Base-by-base conservation (phyloP, 2,113 vertebrate genomes). In the Salvator merianae region DNA sequence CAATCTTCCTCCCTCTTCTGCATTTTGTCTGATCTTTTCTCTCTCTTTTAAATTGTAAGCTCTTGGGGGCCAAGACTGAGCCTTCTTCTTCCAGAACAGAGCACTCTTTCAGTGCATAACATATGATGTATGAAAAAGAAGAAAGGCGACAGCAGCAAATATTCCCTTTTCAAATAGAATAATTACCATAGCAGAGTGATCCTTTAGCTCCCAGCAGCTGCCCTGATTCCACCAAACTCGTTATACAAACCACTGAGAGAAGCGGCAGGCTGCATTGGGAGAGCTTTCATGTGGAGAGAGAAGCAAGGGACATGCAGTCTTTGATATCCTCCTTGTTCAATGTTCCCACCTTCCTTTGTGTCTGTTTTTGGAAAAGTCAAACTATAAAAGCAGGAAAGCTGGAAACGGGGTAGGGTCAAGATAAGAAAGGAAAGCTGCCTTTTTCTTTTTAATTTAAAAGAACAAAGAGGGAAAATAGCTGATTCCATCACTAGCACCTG, bases 211-310 rank as follows among this genome's bases (percentile, higher is more conserved):
- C 89, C 91, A 87, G 85, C 77, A 95, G 75, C 86, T 88, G 90
- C 87, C 90, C 93, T 93, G 86, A 88, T 91, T 94, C 90, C 89
- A 93, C 91, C 93, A 87, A 94, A 95, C 93, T 95, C 90, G 91
- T 94, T 95, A 94, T 93, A 91, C 83, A 91, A 91, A 93, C 89
- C 90, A 93, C 88, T 92, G 93, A 94, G 93, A 93, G 82, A 38
- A 92, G 94, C 92, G 90, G 88, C 93, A 92, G 90, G 94, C 91
- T 91, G 91, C 87, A 88, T 93, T 87, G 85, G 87, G 63, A 93
- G 91, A 93, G 89, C 93, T 96, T 96, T 95, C 91, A 94, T 93
- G 93, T 93, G 79, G 88, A 88, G 94, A 94, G 94, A 90, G 76
- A 32, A 36, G 87, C 90, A 91, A 74, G 86, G 88, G 83, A 89